Base-by-base conservation (phyloP, 2,888 invertebrate genomes). In the Sussaba pulchella region DNA sequence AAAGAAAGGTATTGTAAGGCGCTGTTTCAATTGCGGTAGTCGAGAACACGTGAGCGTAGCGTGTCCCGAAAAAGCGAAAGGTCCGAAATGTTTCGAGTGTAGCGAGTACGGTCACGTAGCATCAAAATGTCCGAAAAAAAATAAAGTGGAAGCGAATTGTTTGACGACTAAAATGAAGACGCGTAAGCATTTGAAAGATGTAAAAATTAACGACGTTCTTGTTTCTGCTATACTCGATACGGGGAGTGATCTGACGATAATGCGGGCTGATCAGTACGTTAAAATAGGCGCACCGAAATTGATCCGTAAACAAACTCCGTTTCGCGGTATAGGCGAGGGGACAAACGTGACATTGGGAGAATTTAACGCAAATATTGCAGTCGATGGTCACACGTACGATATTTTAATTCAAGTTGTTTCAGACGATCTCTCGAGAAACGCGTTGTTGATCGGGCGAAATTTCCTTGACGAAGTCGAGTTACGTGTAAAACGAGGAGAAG, bases 31-130 rank as follows among this genome's bases (percentile, higher is more conserved):
- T 24, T 67, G 50, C 50, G 66, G 66, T 31, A 31, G n/a, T 67
- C 50, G 14, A 67, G 36, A 67, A 14, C 77, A 77, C 39, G 8
- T 52, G 26, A 72, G 63, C 17, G 54, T 14, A 3, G 21, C 26
- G 5, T 81, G 77, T 4, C 72, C 77, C 0, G 39, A 54, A 14
- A 88, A 85, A 50, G 87, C 86, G 19, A 69, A 82, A 6, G 89
- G 61, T 4, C 39, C 9, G 41, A 63, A 89, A 81, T 89, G 89
- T 73, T 88, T 88, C 54, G 78, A 70, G 59, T 88, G 86, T 70
- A 74, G 85, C 14, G 75, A 84, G 21, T 87, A 79, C 64, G 87
- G 88, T 3, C 88, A 89, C 66, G 87, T 83, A 43, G 64, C 64
- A n/a, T 14, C 64, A 19, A 64, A 45, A n/a, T 64, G 64, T 24